Evolutionary conservation across 2,113 vertebrate genomes (phyloP), one percentile per base, ranked within the genome.

Genomic region (Cacatua alba): DNA sequence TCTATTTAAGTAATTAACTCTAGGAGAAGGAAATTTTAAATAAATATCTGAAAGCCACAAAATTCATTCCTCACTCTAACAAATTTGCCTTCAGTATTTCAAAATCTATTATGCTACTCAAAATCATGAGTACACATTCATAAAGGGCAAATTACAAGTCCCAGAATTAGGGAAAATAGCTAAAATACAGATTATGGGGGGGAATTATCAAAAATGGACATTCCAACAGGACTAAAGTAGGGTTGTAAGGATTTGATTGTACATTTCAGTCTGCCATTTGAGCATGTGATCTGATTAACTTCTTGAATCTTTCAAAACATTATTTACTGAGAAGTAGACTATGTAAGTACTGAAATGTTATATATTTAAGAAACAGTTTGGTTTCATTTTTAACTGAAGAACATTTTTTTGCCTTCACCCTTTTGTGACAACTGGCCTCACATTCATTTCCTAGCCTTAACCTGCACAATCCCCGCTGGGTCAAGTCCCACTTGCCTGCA

Each of bases 21-120:
- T 35, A 85, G n/a, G 29, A 29, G 25, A 95, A 93, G 48, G 24
- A 94, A 89, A 68, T 89, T 72, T 82, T 57, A 71, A 91, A 91
- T 52, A 91, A 82, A 59, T 72, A 82, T 28, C 33, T 75, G 60
- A 96, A 82, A 94, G 24, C 44, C 72, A 77, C 25, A 62, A 69
- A 92, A 90, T 18, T 75, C 11, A 78, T 43, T 89, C 48, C 31
- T 83, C n/a, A 64, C 16, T 65, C 71, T 77, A 85, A 93, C 87
- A 91, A 29, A 71, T 15, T 15, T 80, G 18, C 44, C 53, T 84
- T 71, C 16, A 70, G 31, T 41, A 72, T 79, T 44, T 74, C 21
- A 82, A 53, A 90, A 69, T 74, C 52, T 71, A 17, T 48, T 33
- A 26, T 3, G 3, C 37, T 88, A 44, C 69, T 82, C 52, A 68